Evolutionary conservation across 2,888 invertebrate species (phyloP).

Genomic region (Anthophora plumipes): DNA sequence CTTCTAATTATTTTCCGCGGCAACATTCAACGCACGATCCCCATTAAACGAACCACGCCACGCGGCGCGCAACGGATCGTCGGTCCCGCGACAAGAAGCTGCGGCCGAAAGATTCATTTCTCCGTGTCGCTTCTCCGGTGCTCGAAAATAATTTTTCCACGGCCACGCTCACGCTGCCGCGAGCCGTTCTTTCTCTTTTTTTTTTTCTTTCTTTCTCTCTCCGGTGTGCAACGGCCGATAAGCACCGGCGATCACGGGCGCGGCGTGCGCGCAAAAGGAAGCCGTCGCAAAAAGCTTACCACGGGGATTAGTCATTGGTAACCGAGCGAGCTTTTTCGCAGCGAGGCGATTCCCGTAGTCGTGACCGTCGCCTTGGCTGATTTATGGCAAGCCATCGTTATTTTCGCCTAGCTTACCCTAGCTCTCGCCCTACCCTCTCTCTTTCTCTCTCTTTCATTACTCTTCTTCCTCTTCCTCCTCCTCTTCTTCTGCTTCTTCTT

Average conservation of each 20-base stretch:
- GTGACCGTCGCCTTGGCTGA: constrained; percentile 72
- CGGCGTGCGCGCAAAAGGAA: constrained; percentile 70
- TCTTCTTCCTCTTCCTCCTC: background rate
- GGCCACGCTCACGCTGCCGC: constrained; percentile 28
- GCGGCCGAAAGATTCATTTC: constrained; percentile 7
- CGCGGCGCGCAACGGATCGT: constrained; percentile 2
- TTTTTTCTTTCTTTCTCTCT: no score
- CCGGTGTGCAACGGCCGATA: constrained; percentile 53
- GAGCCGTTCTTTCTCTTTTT: constrained; percentile 43
- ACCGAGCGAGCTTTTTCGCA: constrained; percentile 68
- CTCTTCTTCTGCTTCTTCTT: background rate
- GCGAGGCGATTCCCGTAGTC: constrained; percentile 70
- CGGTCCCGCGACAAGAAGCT: constrained; percentile 26
- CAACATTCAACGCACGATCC: background rate
- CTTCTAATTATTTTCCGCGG: background rate
- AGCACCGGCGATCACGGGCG: constrained; percentile 62
- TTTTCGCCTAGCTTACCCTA: constrained; percentile 67
- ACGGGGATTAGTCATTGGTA: constrained; percentile 73
- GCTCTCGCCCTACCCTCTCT: constrained; percentile 24
- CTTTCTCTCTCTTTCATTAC: background rate
- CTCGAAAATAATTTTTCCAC: constrained; percentile 48
- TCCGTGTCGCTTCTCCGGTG: constrained; percentile 18
- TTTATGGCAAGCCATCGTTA: constrained; percentile 73
- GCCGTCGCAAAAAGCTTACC: constrained; percentile 70
- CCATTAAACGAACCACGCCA: background rate